Conservation (phyloP, 2,113 vertebrate genomes). For the Scophthalmus maximus region DNA sequence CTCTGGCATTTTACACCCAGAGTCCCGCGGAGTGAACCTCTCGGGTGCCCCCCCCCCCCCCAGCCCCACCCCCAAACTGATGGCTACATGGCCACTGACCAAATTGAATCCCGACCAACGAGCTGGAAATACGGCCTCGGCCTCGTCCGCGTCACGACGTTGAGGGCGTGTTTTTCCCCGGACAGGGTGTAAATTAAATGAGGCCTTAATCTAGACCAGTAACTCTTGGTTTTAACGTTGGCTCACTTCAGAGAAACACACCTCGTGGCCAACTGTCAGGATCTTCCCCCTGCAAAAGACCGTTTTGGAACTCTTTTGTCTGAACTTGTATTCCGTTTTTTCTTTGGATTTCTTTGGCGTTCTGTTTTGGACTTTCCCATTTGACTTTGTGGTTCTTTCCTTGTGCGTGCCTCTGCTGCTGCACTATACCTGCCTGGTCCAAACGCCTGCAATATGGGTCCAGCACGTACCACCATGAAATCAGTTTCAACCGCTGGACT, state of each 20-base stretch:
- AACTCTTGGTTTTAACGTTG: neutral
- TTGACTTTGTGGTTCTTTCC: too few species aligned
- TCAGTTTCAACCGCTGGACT: neutral
- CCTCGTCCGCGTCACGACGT: constrained; percentile 13
- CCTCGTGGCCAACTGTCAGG: too few species aligned
- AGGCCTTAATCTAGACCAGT: neutral
- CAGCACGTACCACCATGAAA: neutral
- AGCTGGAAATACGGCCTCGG: constrained; percentile 33
- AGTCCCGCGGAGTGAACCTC: constrained; percentile 26
- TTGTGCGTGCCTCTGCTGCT: too few species aligned
- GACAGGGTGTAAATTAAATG: constrained; percentile 20
- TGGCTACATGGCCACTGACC: constrained; percentile 39
- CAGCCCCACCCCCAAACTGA: constrained; percentile 18
- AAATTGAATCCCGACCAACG: constrained; percentile 43
- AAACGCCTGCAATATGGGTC: too few species aligned
- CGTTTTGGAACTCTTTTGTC: too few species aligned
- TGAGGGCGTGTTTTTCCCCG: neutral
- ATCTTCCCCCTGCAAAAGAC: neutral
- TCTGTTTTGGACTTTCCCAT: too few species aligned
- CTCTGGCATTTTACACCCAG: constrained; percentile 53
- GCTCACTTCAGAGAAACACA: neutral
- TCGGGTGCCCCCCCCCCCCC: constrained; percentile 7
- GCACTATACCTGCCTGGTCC: too few species aligned
- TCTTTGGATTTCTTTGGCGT: too few species aligned
- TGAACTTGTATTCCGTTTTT: too few species aligned